These are phyloP conservation scores for Himalopsyche kuldschensis DNA, from an alignment of 2,888 invertebrate genomes.

Conservation along the genomic window DNA sequence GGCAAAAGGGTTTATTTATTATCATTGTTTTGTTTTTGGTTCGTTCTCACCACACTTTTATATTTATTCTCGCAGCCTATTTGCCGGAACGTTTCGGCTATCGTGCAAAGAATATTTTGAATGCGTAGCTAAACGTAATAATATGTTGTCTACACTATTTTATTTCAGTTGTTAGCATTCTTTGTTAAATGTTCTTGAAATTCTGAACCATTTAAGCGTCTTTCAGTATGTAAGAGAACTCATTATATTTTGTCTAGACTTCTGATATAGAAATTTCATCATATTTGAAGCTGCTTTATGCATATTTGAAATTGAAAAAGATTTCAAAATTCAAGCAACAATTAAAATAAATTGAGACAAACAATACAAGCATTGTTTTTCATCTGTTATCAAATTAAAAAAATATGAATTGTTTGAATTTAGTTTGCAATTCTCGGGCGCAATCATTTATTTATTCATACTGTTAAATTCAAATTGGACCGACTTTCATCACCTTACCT, in stretches of 20 bases:
- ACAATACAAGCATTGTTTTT: no score
- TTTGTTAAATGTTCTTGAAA: neutral
- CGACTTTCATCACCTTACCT: no score
- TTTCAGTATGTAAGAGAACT: neutral
- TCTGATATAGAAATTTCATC: neutral
- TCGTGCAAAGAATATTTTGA: neutral
- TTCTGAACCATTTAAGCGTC: neutral
- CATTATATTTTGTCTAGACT: neutral
- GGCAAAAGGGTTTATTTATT: constrained; percentile 17
- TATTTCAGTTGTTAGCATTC: neutral
- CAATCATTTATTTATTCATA: no score
- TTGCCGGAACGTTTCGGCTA: neutral
- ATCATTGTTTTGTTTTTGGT: constrained; percentile 15
- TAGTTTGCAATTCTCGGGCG: no score
- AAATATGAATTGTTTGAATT: no score
- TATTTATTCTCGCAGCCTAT: neutral
- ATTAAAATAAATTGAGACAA: no score
- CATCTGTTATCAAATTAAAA: no score
- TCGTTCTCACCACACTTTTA: constrained; percentile 2
- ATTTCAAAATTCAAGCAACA: no score
- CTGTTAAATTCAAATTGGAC: neutral
- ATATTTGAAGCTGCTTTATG: no score
- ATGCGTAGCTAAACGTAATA: neutral
- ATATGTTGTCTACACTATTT: neutral
- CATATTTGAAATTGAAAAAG: no score